Base-by-base conservation (phyloP, 2,888 invertebrate genomes). In the Oxytorus armatus region DNA sequence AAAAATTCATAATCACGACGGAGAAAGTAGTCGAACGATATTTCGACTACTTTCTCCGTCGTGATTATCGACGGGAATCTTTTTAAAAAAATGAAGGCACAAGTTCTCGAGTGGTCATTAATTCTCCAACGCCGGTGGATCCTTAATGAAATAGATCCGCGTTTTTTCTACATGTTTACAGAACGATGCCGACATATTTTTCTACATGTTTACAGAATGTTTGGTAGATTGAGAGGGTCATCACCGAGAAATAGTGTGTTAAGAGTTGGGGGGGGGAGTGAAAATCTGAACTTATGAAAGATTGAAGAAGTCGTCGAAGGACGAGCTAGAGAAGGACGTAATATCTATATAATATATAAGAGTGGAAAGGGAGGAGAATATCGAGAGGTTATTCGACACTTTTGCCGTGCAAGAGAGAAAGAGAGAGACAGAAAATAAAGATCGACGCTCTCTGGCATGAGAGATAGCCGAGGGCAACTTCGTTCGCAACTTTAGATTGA, bases 401-500 rank as follows among this genome's bases (percentile, higher is more conserved):
- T 36, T 77, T 76, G 65, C 66, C 72, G 25, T n/a, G 29, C 11
- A 29, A 14, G 14, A 53, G 29, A 53, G 29, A 29, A n/a, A 14
- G 55, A 29, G 29, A 33, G 44, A 44, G 29, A 33, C 23, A 44
- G 25, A 76, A 80, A 69, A 53, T 83, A 78, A 70, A 84, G 84
- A 86, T 87, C 84, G 85, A 84, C 84, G 80, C 82, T 85, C 82
- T 85, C 81, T 82, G 77, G 83, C 84, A 85, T 84, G 87, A 86
- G 86, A 86, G 85, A 86, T 85, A 84, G 84, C 81, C 80, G 80
- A 80, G 79, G 77, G 73, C 68, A 88, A 89, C 85, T 89, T 88
- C 77, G 84, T 85, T 74, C 85, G 80, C 81, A 88, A 89, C 84
- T 89, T 89, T 89, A 88, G 88, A 89, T 89, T 88, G 87, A 88